Conservation (phyloP, 2,113 vertebrate genomes). For the Genyomyrus donnyi region DNA sequence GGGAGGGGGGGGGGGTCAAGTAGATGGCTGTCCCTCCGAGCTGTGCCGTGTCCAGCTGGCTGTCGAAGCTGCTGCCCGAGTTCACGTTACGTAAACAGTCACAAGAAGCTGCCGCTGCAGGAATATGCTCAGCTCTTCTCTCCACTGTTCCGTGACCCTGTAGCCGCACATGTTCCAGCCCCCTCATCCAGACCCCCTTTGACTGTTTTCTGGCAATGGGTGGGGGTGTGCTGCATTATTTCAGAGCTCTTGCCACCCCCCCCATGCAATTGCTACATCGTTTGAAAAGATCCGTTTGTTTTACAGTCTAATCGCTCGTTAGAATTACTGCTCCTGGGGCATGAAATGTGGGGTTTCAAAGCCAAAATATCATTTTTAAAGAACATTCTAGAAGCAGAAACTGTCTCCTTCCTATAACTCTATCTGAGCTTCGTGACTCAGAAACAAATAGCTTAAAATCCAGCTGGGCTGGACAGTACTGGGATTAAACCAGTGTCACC, state of each 20-base stretch:
- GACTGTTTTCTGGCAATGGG: background rate
- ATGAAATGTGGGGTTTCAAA: background rate
- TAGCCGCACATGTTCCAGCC: background rate
- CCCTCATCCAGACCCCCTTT: background rate
- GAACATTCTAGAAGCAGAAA: background rate
- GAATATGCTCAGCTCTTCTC: background rate
- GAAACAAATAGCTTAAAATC: background rate
- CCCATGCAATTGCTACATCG: background rate
- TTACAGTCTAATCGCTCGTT: background rate
- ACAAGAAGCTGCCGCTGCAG: background rate
- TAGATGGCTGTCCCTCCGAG: background rate
- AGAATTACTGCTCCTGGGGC: background rate
- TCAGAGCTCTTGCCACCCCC: background rate
- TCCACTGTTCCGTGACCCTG: background rate
- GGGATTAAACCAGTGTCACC: background rate
- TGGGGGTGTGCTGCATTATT: background rate
- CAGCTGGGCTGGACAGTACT: background rate
- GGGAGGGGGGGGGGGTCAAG: background rate
- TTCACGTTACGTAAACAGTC: background rate
- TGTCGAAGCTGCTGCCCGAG: background rate
- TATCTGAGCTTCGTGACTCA: background rate
- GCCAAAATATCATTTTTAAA: background rate
- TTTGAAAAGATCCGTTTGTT: background rate
- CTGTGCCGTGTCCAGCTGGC: background rate
- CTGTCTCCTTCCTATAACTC: background rate